Evolutionary conservation across 30 jellyfish, hydroid and myxozoan genomes (phyloP).

Genomic region (Hydra vulgaris): DNA sequence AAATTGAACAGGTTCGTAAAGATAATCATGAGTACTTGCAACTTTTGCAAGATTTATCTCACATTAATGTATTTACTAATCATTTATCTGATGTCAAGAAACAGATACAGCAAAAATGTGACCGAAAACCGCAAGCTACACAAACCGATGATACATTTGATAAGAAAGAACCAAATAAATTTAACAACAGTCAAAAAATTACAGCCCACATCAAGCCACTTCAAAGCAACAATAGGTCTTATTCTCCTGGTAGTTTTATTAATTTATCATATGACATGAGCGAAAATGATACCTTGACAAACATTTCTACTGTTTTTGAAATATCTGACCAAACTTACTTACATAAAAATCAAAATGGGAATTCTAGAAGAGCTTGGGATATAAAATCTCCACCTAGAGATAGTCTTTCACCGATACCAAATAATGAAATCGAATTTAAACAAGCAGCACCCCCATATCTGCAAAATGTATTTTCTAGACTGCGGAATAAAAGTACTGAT

Average conservation of each 20-base stretch:
- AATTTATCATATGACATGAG: conserved; percentile 22
- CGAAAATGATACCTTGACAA: conserved; percentile 12
- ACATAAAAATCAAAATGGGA: not conserved
- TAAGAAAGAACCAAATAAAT: not conserved
- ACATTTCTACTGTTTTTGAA: conserved; percentile 8
- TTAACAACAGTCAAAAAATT: conserved; percentile 10
- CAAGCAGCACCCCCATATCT: not conserved
- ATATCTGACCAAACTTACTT: not conserved
- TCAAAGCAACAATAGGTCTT: not conserved
- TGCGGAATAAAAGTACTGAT: not conserved
- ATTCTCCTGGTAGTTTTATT: not conserved
- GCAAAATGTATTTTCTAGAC: not conserved
- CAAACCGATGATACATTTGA: conserved; percentile 12
- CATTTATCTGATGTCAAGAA: conserved; percentile 4
- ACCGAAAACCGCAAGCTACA: conserved; percentile 1
- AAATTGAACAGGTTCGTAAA: conserved; percentile 3
- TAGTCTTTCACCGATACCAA: not conserved
- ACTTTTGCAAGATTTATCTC: conserved; percentile 21
- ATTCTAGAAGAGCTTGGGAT: conserved; percentile 1
- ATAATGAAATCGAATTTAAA: not conserved
- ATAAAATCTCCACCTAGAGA: not conserved
- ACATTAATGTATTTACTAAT: conserved; percentile 4
- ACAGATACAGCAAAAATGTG: not conserved
- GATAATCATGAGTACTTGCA: conserved; percentile 16
- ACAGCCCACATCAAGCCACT: conserved; percentile 32